Evolutionary conservation across 2,797 vertebrate species (phyloP), one percentile per base, ranked within the genome.

Genomic region (Choloepus didactylus): DNA sequence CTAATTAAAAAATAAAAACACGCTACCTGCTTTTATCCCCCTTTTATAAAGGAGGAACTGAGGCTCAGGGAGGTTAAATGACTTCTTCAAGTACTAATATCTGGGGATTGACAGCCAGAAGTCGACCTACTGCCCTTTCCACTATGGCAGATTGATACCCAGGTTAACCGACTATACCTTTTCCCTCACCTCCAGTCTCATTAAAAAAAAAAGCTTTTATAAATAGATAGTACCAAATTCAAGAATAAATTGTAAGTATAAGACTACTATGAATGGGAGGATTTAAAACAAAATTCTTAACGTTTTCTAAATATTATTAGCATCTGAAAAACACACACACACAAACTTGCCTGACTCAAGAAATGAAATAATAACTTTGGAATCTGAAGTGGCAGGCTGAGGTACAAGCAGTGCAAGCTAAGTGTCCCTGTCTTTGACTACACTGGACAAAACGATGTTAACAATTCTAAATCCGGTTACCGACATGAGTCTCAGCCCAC

Each of bases 151-250:
- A 29, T 18, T 16, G 16, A 62, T 4, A 69, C 11, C 54, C 59
- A 38, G 15, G 56, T 73, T 41, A 82, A 54, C 51, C 51, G 16
- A 15, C 14, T 54, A 54, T 15, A 79, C 46, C 44, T 49, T 51
- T 27, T 27, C 6, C 77, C 41, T 2, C 18, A 54, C 51, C 69
- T 67, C 64, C n/a, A 35, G 19, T 38, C n/a, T 75, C 27, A 35
- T 56, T 35, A 35, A 35, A 56, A 19, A 56, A 84, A 89, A 49
- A 77, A 6, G 4, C n/a, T 18, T 21, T 35, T 82, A 31, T 38
- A 38, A 87, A 89, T 86, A 89, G 64, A 89, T 86, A 89, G 64
- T n/a, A 62, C 56, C 16, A 62, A 76, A 80, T 81, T 54, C 69
- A 94, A 85, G 25, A 67, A 44, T 54, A 80, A 95, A 75, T 18